Base-by-base conservation (phyloP, 2,888 invertebrate genomes). In the Myopa tessellatipennis region DNA sequence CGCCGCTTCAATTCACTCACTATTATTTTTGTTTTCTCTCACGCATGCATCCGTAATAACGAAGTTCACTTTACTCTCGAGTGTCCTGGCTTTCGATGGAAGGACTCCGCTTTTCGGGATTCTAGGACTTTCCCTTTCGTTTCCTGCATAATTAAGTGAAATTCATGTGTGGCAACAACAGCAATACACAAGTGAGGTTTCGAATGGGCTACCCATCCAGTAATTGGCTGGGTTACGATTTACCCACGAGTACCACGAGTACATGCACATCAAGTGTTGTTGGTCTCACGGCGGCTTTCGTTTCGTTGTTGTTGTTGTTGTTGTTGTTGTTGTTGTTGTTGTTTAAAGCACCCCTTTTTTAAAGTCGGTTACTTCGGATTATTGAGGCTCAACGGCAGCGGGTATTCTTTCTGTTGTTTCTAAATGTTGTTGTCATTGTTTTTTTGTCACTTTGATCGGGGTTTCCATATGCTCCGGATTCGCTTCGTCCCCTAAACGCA, bases 61-160 rank as follows among this genome's bases (percentile, higher is more conserved):
- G 40, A 40, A 6, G 8, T 40, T 40, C 40, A 18, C 38, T 65
- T 38, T 34, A 36, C 34, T 36, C 34, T 65, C 65, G 12, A 38
- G 65, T 65, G 38, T 34, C 14, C 5, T 40, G 8, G 8, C 40
- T 38, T 61, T 18, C n/a, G 3, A 61, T 18, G 34, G 38, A 18
- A 26, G 26, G 61, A 16, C 38, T 58, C 36, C 4, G 8, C 8
- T 40, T 18, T n/a, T 5, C 67, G 52, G 70, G 67, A 70, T 16
- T 58, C 50, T 70, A 40, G 40, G 26, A 55, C 58, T 73, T 45
- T 73, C 50, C 14, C 18, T 60, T 52, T 7, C 40, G 4, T 52
- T n/a, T 72, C 40, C 61, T 75, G 75, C 58, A 75, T 69, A 75
- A 75, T 75, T 75, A 75, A 75, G 36, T 60, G 18, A 60, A 75